Evolutionary conservation across 2,888 invertebrate species (phyloP).

Genomic region (Lithosia quadra): DNA sequence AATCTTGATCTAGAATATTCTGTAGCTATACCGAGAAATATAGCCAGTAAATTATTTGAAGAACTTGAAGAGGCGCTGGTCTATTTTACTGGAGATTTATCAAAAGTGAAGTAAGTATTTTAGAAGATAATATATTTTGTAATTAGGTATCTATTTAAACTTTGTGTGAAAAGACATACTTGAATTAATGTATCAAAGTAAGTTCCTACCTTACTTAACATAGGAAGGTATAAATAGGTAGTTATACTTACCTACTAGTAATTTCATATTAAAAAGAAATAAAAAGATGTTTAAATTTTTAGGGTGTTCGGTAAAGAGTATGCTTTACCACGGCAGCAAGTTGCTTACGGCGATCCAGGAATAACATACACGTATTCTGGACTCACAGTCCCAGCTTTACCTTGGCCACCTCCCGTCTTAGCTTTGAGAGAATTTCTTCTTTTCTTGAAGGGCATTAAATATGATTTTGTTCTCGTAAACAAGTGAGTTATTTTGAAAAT

Average conservation of each 20-base stretch:
- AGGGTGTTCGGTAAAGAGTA: slow-evolving; percentile 90
- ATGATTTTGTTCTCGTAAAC: slow-evolving; percentile 90
- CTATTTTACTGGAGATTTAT: slow-evolving; percentile 89
- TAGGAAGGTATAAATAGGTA: too few relatives aligned
- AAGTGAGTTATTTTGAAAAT: slow-evolving; percentile 77
- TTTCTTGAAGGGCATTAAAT: slow-evolving; percentile 83
- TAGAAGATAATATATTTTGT: neutral
- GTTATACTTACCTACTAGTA: too few relatives aligned
- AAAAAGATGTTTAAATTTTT: slow-evolving; percentile 35
- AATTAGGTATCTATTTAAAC: neutral
- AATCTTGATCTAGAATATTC: slow-evolving; percentile 88
- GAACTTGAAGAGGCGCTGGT: slow-evolving; percentile 85
- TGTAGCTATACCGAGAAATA: slow-evolving; percentile 71
- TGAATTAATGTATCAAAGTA: too few relatives aligned
- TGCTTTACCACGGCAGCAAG: slow-evolving; percentile 90
- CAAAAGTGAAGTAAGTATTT: slow-evolving; percentile 82
- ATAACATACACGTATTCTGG: slow-evolving; percentile 90
- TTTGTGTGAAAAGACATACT: neutral
- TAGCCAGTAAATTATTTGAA: slow-evolving; percentile 80
- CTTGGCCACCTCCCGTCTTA: slow-evolving; percentile 87
- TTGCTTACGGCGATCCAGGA: slow-evolving; percentile 89
- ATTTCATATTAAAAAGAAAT: neutral
- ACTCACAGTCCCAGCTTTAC: slow-evolving; percentile 87
- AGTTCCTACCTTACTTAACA: too few relatives aligned
- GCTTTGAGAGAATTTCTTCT: slow-evolving; percentile 83